phyloP scores from a whole-genome alignment of 2,797 vertebrate species.

The Sebastes hubbsi region DNA sequence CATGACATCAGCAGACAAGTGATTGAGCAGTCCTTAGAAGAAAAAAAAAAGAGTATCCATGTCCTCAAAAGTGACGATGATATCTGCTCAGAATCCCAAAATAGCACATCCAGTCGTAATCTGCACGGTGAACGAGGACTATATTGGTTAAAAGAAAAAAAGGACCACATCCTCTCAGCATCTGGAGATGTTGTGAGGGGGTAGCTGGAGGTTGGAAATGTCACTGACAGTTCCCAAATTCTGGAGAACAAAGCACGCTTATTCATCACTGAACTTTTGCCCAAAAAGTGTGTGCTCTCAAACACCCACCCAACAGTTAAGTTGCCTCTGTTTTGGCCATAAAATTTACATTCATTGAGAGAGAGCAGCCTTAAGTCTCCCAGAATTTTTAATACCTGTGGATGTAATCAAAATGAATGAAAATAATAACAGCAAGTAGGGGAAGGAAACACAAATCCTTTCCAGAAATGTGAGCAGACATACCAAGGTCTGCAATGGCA shows the following conservation, averaged over 20 bases:
- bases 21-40: neutral
- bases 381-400: conserved; percentile 50
- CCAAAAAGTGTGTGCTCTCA: conserved; percentile 51
- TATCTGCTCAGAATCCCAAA: conserved; percentile 36
- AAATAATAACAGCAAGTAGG: conserved; percentile 37
- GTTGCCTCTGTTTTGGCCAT: conserved; percentile 33
- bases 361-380: conserved; percentile 12
- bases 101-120: conserved; percentile 61
- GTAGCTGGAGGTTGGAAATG: conserved; percentile 60
- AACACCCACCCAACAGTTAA: conserved; percentile 60
- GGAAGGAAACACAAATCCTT: conserved; percentile 60
- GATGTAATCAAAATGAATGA: conserved; percentile 54
- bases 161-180: conserved; percentile 74
- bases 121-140: conserved; percentile 60
- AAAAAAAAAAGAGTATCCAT: neutral
- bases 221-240: conserved; percentile 67
- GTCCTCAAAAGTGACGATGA: conserved; percentile 15
- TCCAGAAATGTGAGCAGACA: conserved; percentile 62
- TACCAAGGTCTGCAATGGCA: conserved; percentile 55
- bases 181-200: conserved; percentile 73
- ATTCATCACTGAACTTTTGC: conserved; percentile 74
- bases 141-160: conserved; percentile 65
- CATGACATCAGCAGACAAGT: neutral
- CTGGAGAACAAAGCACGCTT: conserved; percentile 73
- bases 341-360: conserved; percentile 44